Evolutionary conservation across 2,113 vertebrate species (phyloP), one percentile per base, ranked within the genome.

Genomic region (Nerophis lumbriciformis): DNA sequence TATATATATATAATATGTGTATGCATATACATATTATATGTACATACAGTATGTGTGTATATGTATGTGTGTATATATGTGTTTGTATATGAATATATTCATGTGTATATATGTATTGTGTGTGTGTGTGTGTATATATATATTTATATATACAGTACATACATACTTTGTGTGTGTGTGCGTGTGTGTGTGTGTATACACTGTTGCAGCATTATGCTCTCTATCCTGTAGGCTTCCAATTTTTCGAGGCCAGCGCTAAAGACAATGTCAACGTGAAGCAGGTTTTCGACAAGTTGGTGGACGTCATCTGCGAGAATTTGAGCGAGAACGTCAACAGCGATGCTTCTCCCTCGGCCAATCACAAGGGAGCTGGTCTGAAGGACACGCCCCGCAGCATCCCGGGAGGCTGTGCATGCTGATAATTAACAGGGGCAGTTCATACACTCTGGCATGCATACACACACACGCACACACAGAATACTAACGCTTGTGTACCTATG

Each of bases 181-280:
- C 28, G 28, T 3, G 28, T 4, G 28, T 28, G 21, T 3, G 28
- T 39, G 38, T 55, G 37, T 39, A 9, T n/a, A 16, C 39, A 5
- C 14, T 14, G 38, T 3, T 42, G 11, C 10, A 8, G 15, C 16
- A 11, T n/a, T 7, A 5, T n/a, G 15, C 28, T 14, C 54, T 55
- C 50, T 7, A 35, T 52, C n/a, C 13, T 53, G 9, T 61, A 88
- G 94, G 93, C 13, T 96, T 94, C 47, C 91, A 93, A 79, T 95
- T 95, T 87, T 95, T 95, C 0, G 94, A 96, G 74, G 90, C 92
- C 64, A 96, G 94, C 0, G 94, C 94, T 56, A 96, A 95, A 82
- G 94, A 94, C 76, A 94, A 94, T 79, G 78, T 94, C 63, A 95
- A 96, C 0, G 94, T 96, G 76, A 94, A 94, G 76, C 92, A 96